Conservation (phyloP, 2,113 vertebrate genomes). For the Forbesichthys agassizii region DNA sequence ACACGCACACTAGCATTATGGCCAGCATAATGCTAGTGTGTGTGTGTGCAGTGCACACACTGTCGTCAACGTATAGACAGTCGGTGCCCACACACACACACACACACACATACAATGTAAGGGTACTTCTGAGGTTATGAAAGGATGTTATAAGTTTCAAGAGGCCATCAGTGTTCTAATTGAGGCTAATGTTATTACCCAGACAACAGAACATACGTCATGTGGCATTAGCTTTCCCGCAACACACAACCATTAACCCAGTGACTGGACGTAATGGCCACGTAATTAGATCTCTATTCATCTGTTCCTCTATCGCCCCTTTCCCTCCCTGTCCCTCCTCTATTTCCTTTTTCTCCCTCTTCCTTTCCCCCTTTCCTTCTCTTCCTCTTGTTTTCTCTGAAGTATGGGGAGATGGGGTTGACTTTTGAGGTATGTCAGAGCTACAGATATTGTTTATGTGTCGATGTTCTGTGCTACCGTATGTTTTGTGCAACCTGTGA, state of each 20-base stretch:
- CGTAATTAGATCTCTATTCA: conserved; percentile 79
- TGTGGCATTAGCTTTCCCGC: conserved; percentile 75
- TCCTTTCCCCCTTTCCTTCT: conserved; percentile 21
- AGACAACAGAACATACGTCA: conserved; percentile 76
- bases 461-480: too few relatives aligned
- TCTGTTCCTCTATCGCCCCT: conserved; percentile 66
- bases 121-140: conserved; percentile 61
- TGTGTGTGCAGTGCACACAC: too few relatives aligned
- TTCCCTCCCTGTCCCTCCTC: conserved; percentile 43
- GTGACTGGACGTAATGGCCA: conserved; percentile 73
- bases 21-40: too few relatives aligned
- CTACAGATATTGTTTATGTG: too few relatives aligned
- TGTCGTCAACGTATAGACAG: too few relatives aligned
- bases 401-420: conserved; percentile 35
- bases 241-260: conserved; percentile 75
- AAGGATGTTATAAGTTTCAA: conserved; percentile 75
- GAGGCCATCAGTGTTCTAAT: conserved; percentile 74
- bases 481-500: too few relatives aligned
- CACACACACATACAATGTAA: conserved; percentile 23
- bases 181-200: conserved; percentile 69
- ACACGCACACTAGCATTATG: too few relatives aligned
- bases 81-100: background rate
- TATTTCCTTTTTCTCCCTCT: background rate
- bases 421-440: too few relatives aligned
- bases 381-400: conserved; percentile 41